Conservation (phyloP, 2,113 vertebrate genomes). For the Chloroceryle aenea region DNA sequence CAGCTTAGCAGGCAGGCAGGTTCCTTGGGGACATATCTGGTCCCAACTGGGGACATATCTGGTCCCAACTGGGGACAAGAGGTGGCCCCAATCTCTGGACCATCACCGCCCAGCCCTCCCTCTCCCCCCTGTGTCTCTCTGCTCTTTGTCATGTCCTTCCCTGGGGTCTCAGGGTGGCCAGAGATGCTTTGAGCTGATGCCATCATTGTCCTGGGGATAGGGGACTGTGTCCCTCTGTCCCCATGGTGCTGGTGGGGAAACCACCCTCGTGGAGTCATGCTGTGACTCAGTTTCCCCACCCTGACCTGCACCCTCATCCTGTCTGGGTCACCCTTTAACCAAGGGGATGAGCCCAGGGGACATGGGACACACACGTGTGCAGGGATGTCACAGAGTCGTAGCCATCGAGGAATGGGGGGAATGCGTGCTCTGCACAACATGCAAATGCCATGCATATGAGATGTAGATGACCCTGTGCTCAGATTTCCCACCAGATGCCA, state of each 20-base stretch:
- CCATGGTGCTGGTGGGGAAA: not conserved
- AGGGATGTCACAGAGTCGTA: not conserved
- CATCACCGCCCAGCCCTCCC: too few relatives aligned
- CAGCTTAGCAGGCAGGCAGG: not conserved
- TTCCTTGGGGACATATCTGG: not conserved
- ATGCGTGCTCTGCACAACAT: not conserved
- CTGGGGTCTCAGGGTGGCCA: rapidly evolving
- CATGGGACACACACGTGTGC: rapidly evolving
- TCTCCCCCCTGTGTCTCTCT: not conserved
- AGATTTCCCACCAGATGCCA: not conserved
- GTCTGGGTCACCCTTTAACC: not conserved
- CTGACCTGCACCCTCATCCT: not conserved
- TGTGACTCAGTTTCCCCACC: not conserved
- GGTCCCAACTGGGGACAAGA: not conserved
- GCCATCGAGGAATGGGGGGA: rapidly evolving
- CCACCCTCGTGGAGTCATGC: rapidly evolving
- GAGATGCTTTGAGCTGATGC: not conserved
- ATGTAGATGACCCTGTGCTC: not conserved
- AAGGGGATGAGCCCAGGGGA: not conserved
- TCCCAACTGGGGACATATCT: not conserved
- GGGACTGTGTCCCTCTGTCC: not conserved
- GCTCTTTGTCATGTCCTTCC: not conserved
- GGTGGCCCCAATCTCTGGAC: not conserved
- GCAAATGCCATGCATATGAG: not conserved
- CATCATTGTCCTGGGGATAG: not conserved